A percentile compares a stretch with the other conserved stretches of the same genome.
phyloP scores from a whole-genome alignment of 2,113 vertebrate species.

The Anguilla japonica region DNA sequence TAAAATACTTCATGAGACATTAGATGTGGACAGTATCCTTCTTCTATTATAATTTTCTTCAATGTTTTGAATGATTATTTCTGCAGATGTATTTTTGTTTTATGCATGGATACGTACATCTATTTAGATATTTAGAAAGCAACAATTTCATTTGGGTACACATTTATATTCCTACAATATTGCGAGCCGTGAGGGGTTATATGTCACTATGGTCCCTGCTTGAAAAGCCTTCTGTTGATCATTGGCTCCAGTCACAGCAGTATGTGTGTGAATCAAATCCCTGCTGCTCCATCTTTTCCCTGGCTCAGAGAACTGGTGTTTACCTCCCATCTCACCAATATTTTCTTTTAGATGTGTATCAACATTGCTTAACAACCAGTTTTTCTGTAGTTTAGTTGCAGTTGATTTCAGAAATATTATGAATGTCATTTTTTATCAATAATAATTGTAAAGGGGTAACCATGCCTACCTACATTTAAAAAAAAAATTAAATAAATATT shows the following conservation, averaged over 20 bases:
- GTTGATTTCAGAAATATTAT: conserved; percentile 69
- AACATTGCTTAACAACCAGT: conserved; percentile 60
- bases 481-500: not conserved
- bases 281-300: conserved; percentile 34
- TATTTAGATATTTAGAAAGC: not conserved
- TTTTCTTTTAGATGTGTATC: conserved; percentile 52
- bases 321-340: conserved; percentile 55
- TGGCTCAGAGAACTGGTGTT: conserved; percentile 26
- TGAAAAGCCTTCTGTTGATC: conserved; percentile 34
- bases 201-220: conserved; percentile 19
- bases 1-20: not conserved
- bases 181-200: not conserved
- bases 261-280: conserved; percentile 56
- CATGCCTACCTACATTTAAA: not conserved
- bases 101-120: not conserved
- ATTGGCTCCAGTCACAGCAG: conserved; percentile 20
- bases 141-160: not conserved
- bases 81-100: not conserved
- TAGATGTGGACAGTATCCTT: not conserved
- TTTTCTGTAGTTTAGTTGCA: conserved; percentile 59
- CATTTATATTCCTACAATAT: not conserved
- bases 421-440: conserved; percentile 18
- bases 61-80: not conserved
- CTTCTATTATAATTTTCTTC: too few relatives aligned
- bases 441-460: not conserved